A percentile compares a stretch with the other conserved stretches of the same genome.
These are phyloP conservation scores for Drosophila azteca DNA, from an alignment of 1,140 invertebrate genomes.

Conservation along the genomic window DNA sequence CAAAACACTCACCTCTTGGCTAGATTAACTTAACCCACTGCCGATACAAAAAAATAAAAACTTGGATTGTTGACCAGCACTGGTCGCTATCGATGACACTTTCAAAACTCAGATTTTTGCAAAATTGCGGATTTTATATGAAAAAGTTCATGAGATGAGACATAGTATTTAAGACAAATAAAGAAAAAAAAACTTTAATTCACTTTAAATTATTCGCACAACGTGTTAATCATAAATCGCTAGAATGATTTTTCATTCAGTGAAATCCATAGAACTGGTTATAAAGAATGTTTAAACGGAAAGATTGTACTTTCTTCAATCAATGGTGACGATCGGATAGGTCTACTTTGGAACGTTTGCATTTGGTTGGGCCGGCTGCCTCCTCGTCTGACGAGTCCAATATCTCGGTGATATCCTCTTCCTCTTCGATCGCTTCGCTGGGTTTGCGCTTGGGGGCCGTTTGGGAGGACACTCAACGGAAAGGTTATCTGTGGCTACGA, in stretches of 20 bases:
- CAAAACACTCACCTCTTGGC: conserved; percentile 34
- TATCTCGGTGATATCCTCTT: conserved; percentile 78
- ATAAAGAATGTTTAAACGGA: conserved; percentile 4
- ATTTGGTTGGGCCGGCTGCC: conserved; percentile 81
- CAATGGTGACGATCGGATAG: conserved; percentile 57
- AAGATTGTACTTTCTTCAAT: conserved; percentile 40
- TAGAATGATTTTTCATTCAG: too few species aligned
- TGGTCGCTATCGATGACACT: too few species aligned
- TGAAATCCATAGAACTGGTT: background rate
- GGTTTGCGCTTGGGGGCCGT: conserved; percentile 62
- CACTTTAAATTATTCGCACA: too few species aligned
- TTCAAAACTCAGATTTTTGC: too few species aligned
- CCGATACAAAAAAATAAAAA: conserved; percentile 6
- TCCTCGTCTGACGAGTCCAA: conserved; percentile 70
- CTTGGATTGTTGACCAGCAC: too few species aligned
- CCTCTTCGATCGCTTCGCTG: conserved; percentile 63
- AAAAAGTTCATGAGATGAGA: too few species aligned
- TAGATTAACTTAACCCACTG: background rate
- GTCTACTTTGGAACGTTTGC: conserved; percentile 65
- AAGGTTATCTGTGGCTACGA: conserved; percentile 43
- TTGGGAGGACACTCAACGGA: conserved; percentile 51
- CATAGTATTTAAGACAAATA: too few species aligned
- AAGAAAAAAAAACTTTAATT: too few species aligned
- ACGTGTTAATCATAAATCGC: too few species aligned
- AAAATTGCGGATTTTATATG: too few species aligned